These are phyloP conservation scores for Hirudo medicinalis DNA, from an alignment of 1,140 invertebrate species.

Conservation along the genomic window DNA sequence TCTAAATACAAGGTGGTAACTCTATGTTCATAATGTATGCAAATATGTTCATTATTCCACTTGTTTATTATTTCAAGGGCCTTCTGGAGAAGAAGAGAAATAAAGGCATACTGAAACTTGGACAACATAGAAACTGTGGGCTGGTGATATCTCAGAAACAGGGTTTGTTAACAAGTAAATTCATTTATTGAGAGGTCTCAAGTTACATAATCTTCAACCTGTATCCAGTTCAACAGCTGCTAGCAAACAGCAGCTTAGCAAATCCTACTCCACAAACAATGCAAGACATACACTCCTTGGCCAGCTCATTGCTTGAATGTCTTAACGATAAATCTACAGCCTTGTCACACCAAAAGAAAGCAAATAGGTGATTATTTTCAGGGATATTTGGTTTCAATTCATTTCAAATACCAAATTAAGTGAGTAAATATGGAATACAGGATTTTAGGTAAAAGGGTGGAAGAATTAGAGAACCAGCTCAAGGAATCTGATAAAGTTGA, in stretches of 20 bases:
- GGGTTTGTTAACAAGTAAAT: constrained; percentile 28
- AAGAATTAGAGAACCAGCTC: constrained; percentile 41
- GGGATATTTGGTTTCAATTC: neutral
- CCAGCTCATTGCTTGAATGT: constrained; percentile 61
- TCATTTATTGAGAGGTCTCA: neutral
- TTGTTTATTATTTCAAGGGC: constrained; percentile 28
- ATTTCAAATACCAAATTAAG: neutral
- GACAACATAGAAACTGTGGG: constrained; percentile 36
- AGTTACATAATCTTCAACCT: neutral
- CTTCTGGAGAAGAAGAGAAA: constrained; percentile 40
- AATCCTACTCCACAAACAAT: constrained; percentile 57
- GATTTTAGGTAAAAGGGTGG: constrained; percentile 38
- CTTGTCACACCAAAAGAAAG: constrained; percentile 65
- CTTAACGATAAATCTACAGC: constrained; percentile 70
- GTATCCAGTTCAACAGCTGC: constrained; percentile 38
- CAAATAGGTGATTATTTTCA: constrained; percentile 47
- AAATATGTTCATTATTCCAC: too few relatives aligned
- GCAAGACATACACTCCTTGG: constrained; percentile 59
- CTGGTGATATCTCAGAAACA: constrained; percentile 41
- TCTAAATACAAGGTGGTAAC: constrained; percentile 41
- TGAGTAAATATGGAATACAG: constrained; percentile 24
- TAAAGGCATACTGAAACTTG: constrained; percentile 36
- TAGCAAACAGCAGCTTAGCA: constrained; percentile 39
- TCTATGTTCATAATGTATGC: too few relatives aligned
- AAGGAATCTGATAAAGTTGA: constrained; percentile 39